Conservation (phyloP, 2,888 invertebrate species). For the Colletes collaris region DNA sequence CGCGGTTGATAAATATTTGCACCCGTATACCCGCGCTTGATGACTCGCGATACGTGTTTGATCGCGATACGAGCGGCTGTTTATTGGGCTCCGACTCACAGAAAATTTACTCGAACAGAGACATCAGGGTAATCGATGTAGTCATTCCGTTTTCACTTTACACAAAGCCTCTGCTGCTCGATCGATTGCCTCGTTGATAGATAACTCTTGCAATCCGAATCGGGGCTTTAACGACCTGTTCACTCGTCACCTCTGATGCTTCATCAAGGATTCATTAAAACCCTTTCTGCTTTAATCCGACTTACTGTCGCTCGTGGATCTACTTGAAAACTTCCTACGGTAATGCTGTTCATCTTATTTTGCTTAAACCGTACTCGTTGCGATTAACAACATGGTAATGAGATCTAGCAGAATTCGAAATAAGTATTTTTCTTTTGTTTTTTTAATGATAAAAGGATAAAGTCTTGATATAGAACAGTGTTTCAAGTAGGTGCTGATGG, state of each 20-base stretch:
- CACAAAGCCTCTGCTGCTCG: constrained; percentile 47
- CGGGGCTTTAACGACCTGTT: constrained; percentile 51
- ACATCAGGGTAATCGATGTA: constrained; percentile 47
- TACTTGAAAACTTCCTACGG: constrained; percentile 14
- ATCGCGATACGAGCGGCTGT: not conserved
- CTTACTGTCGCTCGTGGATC: constrained; percentile 31
- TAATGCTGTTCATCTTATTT: constrained; percentile 24
- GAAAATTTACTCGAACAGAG: constrained; percentile 42
- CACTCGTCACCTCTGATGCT: constrained; percentile 50
- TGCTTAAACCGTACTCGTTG: constrained; percentile 1
- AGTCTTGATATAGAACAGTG: too few relatives aligned
- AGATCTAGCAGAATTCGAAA: too few relatives aligned
- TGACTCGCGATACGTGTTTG: not conserved
- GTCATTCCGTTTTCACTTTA: constrained; percentile 49
- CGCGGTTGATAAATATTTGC: not conserved
- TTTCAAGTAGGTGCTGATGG: too few relatives aligned
- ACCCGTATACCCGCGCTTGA: not conserved
- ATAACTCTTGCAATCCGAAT: constrained; percentile 54
- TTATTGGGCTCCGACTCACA: constrained; percentile 14
- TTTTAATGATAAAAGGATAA: too few relatives aligned
- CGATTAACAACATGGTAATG: not conserved
- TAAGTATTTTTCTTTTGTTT: too few relatives aligned
- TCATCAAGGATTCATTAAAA: constrained; percentile 64
- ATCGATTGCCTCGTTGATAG: constrained; percentile 65
- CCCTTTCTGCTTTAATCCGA: constrained; percentile 52